Percentiles rank a stretch among this genome's conserved stretches.
Evolutionary conservation across 2,888 invertebrate species (phyloP).

Genomic region (Drosophila gaucha): DNA sequence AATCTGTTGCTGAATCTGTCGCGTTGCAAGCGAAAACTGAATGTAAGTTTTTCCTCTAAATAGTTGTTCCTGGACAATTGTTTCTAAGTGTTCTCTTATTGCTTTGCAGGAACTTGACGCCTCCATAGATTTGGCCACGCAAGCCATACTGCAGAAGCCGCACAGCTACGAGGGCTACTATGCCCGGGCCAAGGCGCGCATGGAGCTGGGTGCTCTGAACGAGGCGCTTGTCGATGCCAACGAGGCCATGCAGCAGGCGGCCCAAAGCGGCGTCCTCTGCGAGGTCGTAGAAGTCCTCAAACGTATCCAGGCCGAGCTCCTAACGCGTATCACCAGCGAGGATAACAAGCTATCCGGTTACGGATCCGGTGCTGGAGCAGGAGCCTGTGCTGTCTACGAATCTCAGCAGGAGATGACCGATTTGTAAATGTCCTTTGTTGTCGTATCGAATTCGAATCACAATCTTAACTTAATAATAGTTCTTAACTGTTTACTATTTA

Average conservation of each 20-base stretch:
- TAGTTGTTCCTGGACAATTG: too few relatives aligned
- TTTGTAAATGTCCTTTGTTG: slow-evolving; percentile 75
- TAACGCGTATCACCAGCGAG: slow-evolving; percentile 79
- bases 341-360: slow-evolving; percentile 48
- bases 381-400: slow-evolving; percentile 59
- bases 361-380: slow-evolving; percentile 24
- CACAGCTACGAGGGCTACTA: slow-evolving; percentile 97
- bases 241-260: slow-evolving; percentile 87
- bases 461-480: slow-evolving; percentile 39
- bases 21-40: slow-evolving; percentile 96
- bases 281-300: slow-evolving; percentile 83
- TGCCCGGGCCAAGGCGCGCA: slow-evolving; percentile 94
- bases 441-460: slow-evolving; percentile 53
- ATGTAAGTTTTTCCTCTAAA: too few relatives aligned
- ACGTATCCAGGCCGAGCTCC: slow-evolving; percentile 82
- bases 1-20: slow-evolving; percentile 96
- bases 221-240: slow-evolving; percentile 93
- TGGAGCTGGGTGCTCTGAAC: slow-evolving; percentile 90
- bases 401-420: slow-evolving; percentile 83
- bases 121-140: slow-evolving; percentile 94
- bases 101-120: slow-evolving; percentile 90
- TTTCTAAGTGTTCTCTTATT: slow-evolving; percentile 27
- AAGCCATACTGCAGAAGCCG: slow-evolving; percentile 93
- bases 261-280: slow-evolving; percentile 79
- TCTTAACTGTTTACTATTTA: slow-evolving; percentile 54